Evolutionary conservation across 2,797 vertebrate species (phyloP).

Genomic region (Chrysocyon brachyurus): DNA sequence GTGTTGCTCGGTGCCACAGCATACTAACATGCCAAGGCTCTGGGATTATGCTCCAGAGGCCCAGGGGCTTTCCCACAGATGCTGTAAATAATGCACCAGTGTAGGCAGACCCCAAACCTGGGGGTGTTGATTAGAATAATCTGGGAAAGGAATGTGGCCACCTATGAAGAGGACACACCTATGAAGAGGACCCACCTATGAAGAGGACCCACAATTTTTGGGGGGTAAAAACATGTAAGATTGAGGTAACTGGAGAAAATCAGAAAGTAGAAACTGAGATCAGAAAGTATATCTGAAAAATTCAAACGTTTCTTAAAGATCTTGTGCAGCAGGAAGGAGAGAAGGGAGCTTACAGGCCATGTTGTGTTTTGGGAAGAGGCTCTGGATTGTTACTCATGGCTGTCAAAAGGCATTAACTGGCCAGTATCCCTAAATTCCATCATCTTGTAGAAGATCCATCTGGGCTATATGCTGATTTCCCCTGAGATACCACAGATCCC

Average conservation of each 20-base stretch:
- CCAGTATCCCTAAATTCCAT: not conserved
- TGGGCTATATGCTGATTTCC: not conserved
- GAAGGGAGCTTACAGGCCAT: not conserved
- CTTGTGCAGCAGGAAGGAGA: not conserved
- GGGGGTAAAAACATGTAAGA: not conserved
- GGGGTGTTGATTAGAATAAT: not conserved
- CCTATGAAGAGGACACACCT: not conserved
- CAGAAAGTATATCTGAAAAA: not conserved
- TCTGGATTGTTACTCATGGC: not conserved
- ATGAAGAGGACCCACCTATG: too few relatives aligned
- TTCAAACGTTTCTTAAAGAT: too few relatives aligned
- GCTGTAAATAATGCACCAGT: too few relatives aligned
- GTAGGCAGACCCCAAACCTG: not conserved
- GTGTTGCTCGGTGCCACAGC: too few relatives aligned
- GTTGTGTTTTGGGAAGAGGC: not conserved
- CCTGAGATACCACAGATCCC: not conserved
- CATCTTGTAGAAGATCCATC: not conserved
- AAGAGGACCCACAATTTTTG: not conserved
- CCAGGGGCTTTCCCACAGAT: not conserved
- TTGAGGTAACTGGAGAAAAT: not conserved
- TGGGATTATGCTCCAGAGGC: not conserved
- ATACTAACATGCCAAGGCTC: not conserved
- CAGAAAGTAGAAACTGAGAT: not conserved
- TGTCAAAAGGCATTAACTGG: not conserved
- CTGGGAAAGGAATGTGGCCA: not conserved